Percentiles rank a stretch among this genome's conserved stretches.
Conservation (phyloP, 2,113 vertebrate genomes). For the Oncorhynchus keta region DNA sequence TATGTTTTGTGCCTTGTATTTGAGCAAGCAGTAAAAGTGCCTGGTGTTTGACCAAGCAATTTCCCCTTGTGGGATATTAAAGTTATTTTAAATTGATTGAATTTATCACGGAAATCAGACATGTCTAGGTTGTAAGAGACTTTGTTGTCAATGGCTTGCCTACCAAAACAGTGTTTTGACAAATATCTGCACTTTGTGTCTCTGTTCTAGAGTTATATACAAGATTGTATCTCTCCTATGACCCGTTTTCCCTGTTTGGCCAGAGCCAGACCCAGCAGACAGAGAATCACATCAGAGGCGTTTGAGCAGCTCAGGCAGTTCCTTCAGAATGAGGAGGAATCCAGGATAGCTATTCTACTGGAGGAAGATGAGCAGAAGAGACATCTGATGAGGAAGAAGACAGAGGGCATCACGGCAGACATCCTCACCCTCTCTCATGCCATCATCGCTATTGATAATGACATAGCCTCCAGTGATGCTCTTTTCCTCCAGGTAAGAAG, state of each 20-base stretch:
- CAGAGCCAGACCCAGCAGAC: slow-evolving; percentile 71
- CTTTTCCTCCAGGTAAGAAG: slow-evolving; percentile 67
- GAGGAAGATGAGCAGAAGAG: slow-evolving; percentile 69
- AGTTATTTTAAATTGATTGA: not conserved
- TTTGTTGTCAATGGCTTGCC: not conserved
- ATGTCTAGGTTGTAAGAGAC: not conserved
- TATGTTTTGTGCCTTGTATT: too few species aligned
- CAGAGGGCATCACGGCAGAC: slow-evolving; percentile 65
- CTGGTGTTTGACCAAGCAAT: not conserved
- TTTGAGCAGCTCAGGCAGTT: slow-evolving; percentile 69
- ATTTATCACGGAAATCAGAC: not conserved
- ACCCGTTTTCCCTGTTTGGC: not conserved
- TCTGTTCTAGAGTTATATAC: not conserved
- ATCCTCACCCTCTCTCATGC: slow-evolving; percentile 72
- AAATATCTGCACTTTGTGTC: not conserved
- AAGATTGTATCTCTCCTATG: not conserved
- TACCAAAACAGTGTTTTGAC: not conserved
- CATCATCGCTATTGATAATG: slow-evolving; percentile 71
- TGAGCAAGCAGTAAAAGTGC: not conserved
- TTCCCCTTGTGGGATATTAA: not conserved
- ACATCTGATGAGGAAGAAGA: slow-evolving; percentile 66
- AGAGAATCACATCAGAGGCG: slow-evolving; percentile 67
- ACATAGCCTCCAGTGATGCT: slow-evolving; percentile 57
- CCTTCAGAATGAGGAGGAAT: slow-evolving; percentile 64
- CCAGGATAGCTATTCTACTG: slow-evolving; percentile 54